Conservation (phyloP, 2,888 invertebrate genomes). For the Amblyjoppa fuscipennis region DNA sequence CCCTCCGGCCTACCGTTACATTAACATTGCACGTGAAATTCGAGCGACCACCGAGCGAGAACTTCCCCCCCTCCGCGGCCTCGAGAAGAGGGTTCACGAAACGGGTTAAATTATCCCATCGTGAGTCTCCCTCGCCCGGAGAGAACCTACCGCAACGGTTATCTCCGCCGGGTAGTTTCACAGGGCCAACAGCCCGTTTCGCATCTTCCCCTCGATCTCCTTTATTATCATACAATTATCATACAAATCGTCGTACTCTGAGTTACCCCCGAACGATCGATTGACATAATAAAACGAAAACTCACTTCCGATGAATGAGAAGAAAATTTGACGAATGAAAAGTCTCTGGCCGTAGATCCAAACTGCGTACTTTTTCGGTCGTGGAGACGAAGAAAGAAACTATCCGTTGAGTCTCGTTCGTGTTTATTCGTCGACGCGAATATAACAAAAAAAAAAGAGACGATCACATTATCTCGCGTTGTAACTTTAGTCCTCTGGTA, state of each 20-base stretch:
- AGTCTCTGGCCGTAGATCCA: slow-evolving; percentile 13
- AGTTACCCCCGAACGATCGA: background rate
- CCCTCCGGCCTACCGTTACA: background rate
- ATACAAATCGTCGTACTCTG: background rate
- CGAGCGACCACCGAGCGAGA: slow-evolving; percentile 9
- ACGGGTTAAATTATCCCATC: slow-evolving; percentile 35
- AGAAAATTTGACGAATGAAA: background rate
- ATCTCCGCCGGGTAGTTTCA: slow-evolving; percentile 29
- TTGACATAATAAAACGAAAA: background rate
- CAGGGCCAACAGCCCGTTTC: slow-evolving; percentile 25
- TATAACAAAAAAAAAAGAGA: background rate
- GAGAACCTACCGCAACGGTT: slow-evolving; percentile 57
- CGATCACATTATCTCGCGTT: slow-evolving; percentile 6
- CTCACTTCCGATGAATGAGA: slow-evolving; percentile 18
- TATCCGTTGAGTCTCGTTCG: slow-evolving; percentile 4
- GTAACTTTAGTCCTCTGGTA: background rate
- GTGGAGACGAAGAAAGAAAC: background rate
- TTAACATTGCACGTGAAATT: slow-evolving; percentile 30
- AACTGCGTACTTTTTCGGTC: background rate
- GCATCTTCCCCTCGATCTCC: slow-evolving; percentile 2
- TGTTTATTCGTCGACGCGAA: background rate
- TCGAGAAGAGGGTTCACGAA: background rate
- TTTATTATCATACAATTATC: background rate
- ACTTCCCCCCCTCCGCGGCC: background rate
- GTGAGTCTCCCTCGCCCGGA: background rate